Evolutionary conservation across 2,797 vertebrate species (phyloP), one percentile per base, ranked within the genome.

Genomic region (Poliocrania exsul): DNA sequence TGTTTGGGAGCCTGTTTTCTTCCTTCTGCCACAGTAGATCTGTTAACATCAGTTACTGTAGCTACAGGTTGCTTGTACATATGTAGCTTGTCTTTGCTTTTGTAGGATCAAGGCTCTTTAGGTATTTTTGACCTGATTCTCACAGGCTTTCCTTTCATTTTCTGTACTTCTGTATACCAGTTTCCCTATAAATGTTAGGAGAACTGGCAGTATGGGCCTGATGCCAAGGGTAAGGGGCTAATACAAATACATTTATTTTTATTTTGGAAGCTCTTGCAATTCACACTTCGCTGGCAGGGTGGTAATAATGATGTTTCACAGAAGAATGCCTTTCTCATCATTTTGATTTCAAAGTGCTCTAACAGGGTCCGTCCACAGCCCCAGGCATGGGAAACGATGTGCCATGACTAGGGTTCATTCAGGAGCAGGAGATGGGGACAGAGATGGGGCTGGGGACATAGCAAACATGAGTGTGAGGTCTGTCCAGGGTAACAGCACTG

Each of bases 21-120:
- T 87, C 47, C 25, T 83, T 31, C 16, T 15, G 4, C 49, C 0
- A 0, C 0, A 0, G 17, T 19, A 53, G 23, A 28, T 51, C 46
- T 65, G 20, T 77, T 80, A 73, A 29, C 0, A 0, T 21, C 65
- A 49, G 26, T 37, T 65, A 64, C 79, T 70, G 13, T 69, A 90
- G 72, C 60, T 87, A 40, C 70, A 44, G 17, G 31, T 74, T 83
- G 13, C 81, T 83, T 75, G 49, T 71, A 53, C 40, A 66, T 67
- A 79, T 91, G 29, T 46, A 86, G 20, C n/a, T 72, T 86, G 61
- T 75, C 72, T 86, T 71, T 7, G 20, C 54, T 86, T 82, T 70
- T 49, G 18, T 71, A 77, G 40, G 46, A 53, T 51, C 61, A 60
- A 70, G 33, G 23, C 42, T 50, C 12, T 3, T 69, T 51, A 11